Percentiles rank a stretch among this genome's conserved stretches.
These are phyloP conservation scores for Actenoides hombroni DNA, from an alignment of 2,113 vertebrate species.

Conservation along the genomic window DNA sequence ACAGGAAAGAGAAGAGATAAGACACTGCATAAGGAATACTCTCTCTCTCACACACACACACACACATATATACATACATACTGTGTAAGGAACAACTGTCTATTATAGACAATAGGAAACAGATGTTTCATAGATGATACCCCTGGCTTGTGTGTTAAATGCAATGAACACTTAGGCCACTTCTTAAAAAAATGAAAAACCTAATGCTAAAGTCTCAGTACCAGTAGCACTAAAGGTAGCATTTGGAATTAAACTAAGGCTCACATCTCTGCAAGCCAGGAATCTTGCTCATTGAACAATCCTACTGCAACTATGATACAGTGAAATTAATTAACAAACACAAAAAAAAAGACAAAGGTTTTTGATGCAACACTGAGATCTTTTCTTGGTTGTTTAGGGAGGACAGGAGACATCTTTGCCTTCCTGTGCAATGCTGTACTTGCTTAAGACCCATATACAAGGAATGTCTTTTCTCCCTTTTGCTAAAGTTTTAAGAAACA, in stretches of 20 bases:
- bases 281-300: not conserved
- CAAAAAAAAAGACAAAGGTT: not conserved
- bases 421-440: not conserved
- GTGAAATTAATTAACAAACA: not conserved
- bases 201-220: not conserved
- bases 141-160: not conserved
- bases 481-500: not conserved
- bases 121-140: not conserved
- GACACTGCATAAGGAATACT: not conserved
- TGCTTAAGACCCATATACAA: not conserved
- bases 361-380: not conserved
- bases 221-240: not conserved
- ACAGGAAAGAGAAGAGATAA: not conserved
- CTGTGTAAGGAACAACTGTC: not conserved
- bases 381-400: not conserved
- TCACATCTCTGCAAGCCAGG: not conserved
- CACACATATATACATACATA: not conserved
- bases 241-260: not conserved
- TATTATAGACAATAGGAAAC: not conserved
- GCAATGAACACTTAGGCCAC: not conserved
- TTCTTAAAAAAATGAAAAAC: not conserved
- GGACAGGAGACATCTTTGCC: not conserved
- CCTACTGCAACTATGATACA: not conserved
- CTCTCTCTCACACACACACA: not conserved
- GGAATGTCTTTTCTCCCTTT: not conserved